Evolutionary conservation across 2,113 vertebrate species (phyloP).

Genomic region (Drymodes brunneopygia): DNA sequence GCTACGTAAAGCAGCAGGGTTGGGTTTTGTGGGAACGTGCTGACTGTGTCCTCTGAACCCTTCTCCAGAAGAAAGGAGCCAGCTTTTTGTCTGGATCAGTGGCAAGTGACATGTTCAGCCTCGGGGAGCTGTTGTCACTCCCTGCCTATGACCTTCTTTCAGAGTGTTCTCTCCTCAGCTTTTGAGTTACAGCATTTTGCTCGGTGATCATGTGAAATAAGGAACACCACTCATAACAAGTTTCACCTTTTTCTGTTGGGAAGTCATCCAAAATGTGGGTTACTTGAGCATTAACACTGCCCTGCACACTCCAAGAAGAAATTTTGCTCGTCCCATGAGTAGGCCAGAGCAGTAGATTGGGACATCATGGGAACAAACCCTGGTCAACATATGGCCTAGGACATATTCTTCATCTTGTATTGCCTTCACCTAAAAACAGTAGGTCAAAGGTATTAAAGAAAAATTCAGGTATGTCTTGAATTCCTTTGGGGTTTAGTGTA

Average conservation of each 20-base stretch:
- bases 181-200: neutral
- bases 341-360: neutral
- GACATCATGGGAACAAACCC: neutral
- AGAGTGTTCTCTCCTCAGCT: neutral
- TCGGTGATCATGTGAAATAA: neutral
- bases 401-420: neutral
- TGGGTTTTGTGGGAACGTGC: neutral
- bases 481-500: neutral
- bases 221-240: neutral
- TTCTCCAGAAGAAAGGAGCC: neutral
- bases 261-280: neutral
- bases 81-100: neutral
- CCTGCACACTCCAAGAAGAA: neutral
- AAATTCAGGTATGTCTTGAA: neutral
- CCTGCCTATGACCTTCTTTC: neutral
- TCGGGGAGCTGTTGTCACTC: neutral
- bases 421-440: neutral
- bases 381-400: neutral
- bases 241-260: neutral
- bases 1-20: neutral
- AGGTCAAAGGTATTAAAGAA: neutral
- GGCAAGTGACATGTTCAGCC: neutral
- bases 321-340: fast-evolving
- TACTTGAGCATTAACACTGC: neutral
- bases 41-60: neutral